Evolutionary conservation across 2,888 invertebrate species (phyloP), one percentile per base, ranked within the genome.

Genomic region (Drosophila tanythrix): DNA sequence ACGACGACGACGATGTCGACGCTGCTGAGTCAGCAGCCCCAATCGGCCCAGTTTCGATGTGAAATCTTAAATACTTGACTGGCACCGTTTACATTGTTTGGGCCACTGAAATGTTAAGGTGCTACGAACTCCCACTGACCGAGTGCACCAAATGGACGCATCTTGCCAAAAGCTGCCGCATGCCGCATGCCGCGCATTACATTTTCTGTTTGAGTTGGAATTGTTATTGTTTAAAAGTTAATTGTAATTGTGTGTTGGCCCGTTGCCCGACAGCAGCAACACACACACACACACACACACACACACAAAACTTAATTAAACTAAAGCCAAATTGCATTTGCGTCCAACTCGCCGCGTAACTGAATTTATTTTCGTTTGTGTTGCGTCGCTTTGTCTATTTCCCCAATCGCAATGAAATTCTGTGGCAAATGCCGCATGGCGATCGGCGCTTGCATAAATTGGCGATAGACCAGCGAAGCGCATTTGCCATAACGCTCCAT

Each of bases 101-200:
- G 5, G 35, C 33, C 62, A 33, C 38, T 21, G n/a, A 83, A 82
- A 83, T 83, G 85, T 69, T 76, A 84, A 75, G 85, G 80, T 78
- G 81, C 82, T 84, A 80, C 63, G 85, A 84, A 84, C 85, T 84
- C 81, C 67, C 74, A 71, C 71, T 80, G 80, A 82, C 82, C 80
- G 83, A 82, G 73, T 83, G 71, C 70, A 55, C 46, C 56, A 66
- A 48, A 56, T 58, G 46, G 31, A 21, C 35, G 55, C 35, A 74
- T 50, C 48, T 36, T 51, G 46, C 51, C 29, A 50, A 50, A 33
- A 60, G 67, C 71, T 70, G 70, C 76, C 81, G 74, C 67, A 83
- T 82, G 68, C 74, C 80, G 69, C 64, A 81, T 82, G 70, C 76
- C 79, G 33, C 25, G 56, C 59, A 82, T 77, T 48, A 25, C n/a